Evolutionary conservation across 2,888 invertebrate species (phyloP), one percentile per base, ranked within the genome.

Genomic region (Andrena bicolor): DNA sequence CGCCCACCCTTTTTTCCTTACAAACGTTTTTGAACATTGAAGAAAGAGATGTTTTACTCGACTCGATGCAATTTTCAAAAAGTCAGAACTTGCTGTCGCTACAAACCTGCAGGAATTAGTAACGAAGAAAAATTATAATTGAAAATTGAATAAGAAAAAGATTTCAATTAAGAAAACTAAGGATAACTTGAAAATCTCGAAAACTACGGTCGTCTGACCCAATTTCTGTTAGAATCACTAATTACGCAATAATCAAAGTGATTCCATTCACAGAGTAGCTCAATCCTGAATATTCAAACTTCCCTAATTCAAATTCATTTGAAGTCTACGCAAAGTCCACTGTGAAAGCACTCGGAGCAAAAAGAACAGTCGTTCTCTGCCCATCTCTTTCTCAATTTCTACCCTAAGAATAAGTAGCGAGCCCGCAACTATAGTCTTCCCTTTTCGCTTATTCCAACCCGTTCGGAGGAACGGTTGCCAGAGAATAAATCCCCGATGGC

Each of bases 401-500:
- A 1, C 8, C 16, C 20, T 20, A 41, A 16, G 41, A 16, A 41
- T 20, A 51, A 56, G 3, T 4, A 56, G 56, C 23, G 1, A 23
- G 56, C 56, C 23, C 23, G 23, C 10, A 56, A 23, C 10, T 56
- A 56, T 4, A 26, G 20, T 26, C 23, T 56, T 23, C 23, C 10
- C 1, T 26, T 56, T 10, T 4, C 23, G 56, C 23, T 10, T 56
- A 56, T 10, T 56, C 23, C 23, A 58, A 28, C 4, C 13, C n/a
- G 35, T 10, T 23, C 16, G n/a, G 53, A 13, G 35, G 26, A n/a
- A n/a, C 53, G 23, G 23, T 2, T 23, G 28, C 13, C 56, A 68
- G 10, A 66, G 16, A 51, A 1, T 8, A 56, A 56, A 56, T 10
- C 41, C 35, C 28, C 76, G 79, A 82, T 82, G 58, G 84, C 88